Evolutionary conservation across 2,888 invertebrate genomes (phyloP).

Genomic region (Andricus curvator): DNA sequence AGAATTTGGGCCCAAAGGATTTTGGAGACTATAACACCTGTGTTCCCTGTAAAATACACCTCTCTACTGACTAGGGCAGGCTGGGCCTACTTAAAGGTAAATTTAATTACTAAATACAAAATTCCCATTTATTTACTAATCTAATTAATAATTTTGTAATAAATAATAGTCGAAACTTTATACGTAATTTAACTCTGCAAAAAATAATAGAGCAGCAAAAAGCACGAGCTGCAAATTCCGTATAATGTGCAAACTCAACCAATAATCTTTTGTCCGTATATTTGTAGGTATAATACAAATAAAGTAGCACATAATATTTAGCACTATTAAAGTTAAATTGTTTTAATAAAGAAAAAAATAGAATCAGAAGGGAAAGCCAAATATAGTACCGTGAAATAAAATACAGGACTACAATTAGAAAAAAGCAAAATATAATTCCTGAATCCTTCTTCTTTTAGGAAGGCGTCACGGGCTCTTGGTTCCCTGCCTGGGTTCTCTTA

Average conservation of each 20-base stretch:
- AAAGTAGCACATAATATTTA: neutral
- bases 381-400: no score
- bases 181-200: neutral
- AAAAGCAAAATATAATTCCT: neutral
- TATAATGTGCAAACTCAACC: neutral
- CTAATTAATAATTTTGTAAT: no score
- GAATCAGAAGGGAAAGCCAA: neutral
- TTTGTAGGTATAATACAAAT: neutral
- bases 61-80: slow-evolving; percentile 88
- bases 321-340: neutral
- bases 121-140: no score
- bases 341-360: neutral
- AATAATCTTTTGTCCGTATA: neutral
- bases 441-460: slow-evolving; percentile 79
- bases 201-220: slow-evolving; percentile 6
- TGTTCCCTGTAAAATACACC: slow-evolving; percentile 85
- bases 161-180: no score
- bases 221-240: slow-evolving; percentile 18
- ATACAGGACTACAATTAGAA: neutral
- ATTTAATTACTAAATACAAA: slow-evolving; percentile 19
- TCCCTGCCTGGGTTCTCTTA: slow-evolving; percentile 89
- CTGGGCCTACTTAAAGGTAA: slow-evolving; percentile 87
- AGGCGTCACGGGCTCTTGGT: slow-evolving; percentile 87
- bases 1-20: slow-evolving; percentile 89
- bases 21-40: slow-evolving; percentile 85